A percentile compares a stretch with the other conserved stretches of the same genome.
phyloP scores from a whole-genome alignment of 2,113 vertebrate species.

The Thamnophis sirtalis region DNA sequence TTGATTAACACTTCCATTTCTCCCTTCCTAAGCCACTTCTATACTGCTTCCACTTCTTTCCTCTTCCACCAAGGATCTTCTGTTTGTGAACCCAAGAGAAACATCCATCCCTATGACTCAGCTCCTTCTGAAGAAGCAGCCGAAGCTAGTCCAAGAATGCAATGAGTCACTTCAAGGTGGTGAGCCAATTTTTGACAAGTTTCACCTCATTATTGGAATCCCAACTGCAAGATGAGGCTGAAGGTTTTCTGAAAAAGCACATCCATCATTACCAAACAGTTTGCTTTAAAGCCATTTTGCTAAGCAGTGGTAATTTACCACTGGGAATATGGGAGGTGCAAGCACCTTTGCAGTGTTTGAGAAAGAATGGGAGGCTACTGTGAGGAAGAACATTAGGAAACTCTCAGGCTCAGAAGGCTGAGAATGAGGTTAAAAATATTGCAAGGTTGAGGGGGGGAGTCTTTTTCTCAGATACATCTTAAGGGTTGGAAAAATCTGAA shows the following conservation, averaged over 20 bases:
- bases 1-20: background rate
- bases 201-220: background rate
- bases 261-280: constrained; percentile 43
- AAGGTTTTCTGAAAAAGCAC: constrained; percentile 41
- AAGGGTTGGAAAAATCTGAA: background rate
- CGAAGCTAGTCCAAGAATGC: background rate
- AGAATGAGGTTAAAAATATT: background rate
- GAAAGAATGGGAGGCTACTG: background rate
- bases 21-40: background rate
- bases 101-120: constrained; percentile 12
- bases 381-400: background rate
- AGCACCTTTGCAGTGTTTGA: background rate
- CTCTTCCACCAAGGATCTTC: constrained; percentile 14
- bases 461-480: background rate
- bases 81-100: constrained; percentile 48
- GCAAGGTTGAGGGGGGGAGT: background rate
- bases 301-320: background rate
- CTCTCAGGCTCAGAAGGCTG: too few relatives aligned
- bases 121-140: background rate
- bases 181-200: background rate
- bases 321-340: background rate
- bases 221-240: background rate
- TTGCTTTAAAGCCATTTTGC: background rate
- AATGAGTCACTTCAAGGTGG: background rate
- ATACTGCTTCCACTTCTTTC: background rate